A percentile compares a stretch with the other conserved stretches of the same genome.
These are phyloP conservation scores for Sinonovacula constricta DNA, from an alignment of 1,140 invertebrate genomes.

Conservation along the genomic window DNA sequence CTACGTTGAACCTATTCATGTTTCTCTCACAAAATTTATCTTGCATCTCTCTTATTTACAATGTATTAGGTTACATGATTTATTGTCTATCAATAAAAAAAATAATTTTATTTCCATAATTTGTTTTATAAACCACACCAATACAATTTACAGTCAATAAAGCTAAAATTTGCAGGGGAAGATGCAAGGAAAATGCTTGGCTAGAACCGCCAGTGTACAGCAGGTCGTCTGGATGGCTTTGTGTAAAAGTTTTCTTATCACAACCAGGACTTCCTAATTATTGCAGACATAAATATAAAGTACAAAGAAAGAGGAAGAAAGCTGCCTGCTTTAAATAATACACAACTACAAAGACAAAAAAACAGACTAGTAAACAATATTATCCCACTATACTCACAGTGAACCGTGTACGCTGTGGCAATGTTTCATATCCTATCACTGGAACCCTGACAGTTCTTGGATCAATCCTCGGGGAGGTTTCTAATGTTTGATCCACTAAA, in stretches of 20 bases:
- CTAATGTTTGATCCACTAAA: no score
- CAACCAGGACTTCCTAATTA: neutral
- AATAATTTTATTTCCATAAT: neutral
- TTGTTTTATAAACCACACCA: neutral
- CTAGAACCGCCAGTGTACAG: no score
- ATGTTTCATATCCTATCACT: conserved; percentile 63
- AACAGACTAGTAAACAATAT: neutral
- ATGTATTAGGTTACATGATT: no score
- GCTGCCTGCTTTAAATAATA: neutral
- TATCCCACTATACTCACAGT: conserved; percentile 56
- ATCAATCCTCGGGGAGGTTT: no score
- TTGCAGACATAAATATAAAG: neutral
- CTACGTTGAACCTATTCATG: no score
- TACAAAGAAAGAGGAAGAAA: neutral
- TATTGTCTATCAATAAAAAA: no score
- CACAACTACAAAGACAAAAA: neutral
- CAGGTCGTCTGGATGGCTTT: no score
- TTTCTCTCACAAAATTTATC: no score
- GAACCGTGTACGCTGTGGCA: conserved; percentile 64
- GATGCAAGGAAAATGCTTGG: no score
- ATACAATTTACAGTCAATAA: neutral
- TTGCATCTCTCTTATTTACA: no score
- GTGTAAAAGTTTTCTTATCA: neutral
- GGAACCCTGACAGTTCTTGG: conserved; percentile 57
- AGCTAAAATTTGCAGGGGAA: no score